A percentile compares a stretch with the other conserved stretches of the same genome.
phyloP scores from a whole-genome alignment of 2,797 vertebrate genomes.

The Nothura maculosa region DNA sequence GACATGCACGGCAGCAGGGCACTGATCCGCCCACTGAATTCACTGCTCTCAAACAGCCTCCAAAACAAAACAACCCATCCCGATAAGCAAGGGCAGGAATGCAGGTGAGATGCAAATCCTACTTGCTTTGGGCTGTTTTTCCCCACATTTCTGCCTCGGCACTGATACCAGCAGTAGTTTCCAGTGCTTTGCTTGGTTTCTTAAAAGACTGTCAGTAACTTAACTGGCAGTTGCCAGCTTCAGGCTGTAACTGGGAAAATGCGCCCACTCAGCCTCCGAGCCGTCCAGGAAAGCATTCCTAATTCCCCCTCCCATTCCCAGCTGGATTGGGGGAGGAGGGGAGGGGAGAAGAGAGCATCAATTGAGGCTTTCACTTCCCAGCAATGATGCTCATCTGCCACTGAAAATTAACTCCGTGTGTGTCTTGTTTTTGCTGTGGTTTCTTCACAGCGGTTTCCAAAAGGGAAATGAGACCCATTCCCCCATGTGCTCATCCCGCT shows the following conservation, averaged over 20 bases:
- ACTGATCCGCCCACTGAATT: background rate
- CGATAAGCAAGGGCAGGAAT: background rate
- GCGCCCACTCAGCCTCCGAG: conserved; percentile 61
- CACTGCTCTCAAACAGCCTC: background rate
- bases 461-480: conserved; percentile 58
- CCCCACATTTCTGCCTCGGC: background rate
- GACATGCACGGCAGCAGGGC: background rate
- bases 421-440: conserved; percentile 17
- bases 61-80: background rate
- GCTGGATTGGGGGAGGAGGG: conserved; percentile 53
- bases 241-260: conserved; percentile 58
- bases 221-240: conserved; percentile 58
- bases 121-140: background rate
- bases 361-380: conserved; percentile 71
- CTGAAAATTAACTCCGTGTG: conserved; percentile 61
- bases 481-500: conserved; percentile 16
- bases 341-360: conserved; percentile 65
- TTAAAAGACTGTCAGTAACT: conserved; percentile 20
- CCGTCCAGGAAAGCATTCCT: conserved; percentile 65
- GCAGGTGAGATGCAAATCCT: conserved; percentile 40
- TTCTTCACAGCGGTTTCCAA: conserved; percentile 27
- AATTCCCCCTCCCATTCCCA: conserved; percentile 71
- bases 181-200: conserved; percentile 5
- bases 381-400: conserved; percentile 64
- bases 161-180: background rate